Conservation (phyloP, 30 jellyfish, hydroid and myxozoan species). For the Aurelia sp. region DNA sequence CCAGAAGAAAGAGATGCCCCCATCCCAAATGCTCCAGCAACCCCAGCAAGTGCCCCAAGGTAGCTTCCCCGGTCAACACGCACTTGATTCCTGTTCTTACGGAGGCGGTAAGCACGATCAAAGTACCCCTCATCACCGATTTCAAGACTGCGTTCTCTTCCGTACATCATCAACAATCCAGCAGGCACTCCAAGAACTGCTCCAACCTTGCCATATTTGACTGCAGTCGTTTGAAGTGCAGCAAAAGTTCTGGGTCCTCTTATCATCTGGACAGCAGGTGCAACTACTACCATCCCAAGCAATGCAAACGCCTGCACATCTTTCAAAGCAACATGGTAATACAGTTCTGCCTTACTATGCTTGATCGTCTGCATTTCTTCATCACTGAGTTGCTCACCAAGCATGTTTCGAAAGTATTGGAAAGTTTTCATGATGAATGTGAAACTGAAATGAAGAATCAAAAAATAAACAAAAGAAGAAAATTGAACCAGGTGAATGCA, state of each 20-base stretch:
- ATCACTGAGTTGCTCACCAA: conserved; percentile 78
- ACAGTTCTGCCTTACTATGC: conserved; percentile 70
- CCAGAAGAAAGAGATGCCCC: conserved; percentile 74
- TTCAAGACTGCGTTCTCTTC: conserved; percentile 41
- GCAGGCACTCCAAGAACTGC: conserved; percentile 81
- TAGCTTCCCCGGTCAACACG: conserved; percentile 70
- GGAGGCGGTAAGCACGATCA: conserved; percentile 79
- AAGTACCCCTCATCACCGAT: conserved; percentile 55
- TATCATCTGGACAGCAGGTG: conserved; percentile 77
- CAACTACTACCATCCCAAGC: conserved; percentile 77
- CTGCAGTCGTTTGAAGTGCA: conserved; percentile 62
- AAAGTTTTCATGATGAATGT: conserved; percentile 43
- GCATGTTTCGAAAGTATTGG: conserved; percentile 63
- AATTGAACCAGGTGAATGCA: no score
- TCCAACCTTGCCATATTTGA: conserved; percentile 78
- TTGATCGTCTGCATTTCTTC: conserved; percentile 67
- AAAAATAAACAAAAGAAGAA: no score
- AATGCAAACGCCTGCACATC: conserved; percentile 85
- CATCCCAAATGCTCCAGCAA: conserved; percentile 66
- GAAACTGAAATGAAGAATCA: not conserved
- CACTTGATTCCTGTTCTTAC: conserved; percentile 80
- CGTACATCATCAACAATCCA: conserved; percentile 74
- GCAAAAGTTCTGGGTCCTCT: conserved; percentile 69
- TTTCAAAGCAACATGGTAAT: conserved; percentile 75
- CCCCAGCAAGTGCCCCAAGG: conserved; percentile 67